phyloP scores from a whole-genome alignment of 1,140 invertebrate genomes.

The Argopecten irradians region DNA sequence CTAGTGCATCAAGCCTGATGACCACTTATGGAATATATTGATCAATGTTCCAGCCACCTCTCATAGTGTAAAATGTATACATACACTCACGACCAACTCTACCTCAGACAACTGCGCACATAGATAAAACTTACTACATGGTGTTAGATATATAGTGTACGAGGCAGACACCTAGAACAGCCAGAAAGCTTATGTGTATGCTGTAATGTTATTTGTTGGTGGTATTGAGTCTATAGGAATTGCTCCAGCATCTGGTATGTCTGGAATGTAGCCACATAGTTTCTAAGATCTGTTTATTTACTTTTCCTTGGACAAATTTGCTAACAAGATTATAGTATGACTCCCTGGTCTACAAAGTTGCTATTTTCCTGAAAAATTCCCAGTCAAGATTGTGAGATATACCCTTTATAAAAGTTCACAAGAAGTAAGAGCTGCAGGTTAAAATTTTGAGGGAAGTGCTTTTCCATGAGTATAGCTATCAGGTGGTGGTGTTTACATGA shows the following conservation, averaged over 20 bases:
- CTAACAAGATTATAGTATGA: not conserved
- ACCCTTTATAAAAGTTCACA: too few species aligned
- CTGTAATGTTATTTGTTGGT: not conserved
- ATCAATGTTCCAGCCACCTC: not conserved
- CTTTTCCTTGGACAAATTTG: not conserved
- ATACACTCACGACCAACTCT: not conserved
- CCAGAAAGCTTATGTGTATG: not conserved
- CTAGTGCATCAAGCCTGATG: not conserved
- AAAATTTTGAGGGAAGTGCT: too few species aligned
- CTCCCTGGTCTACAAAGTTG: not conserved
- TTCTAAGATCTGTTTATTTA: not conserved
- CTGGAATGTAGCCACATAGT: not conserved
- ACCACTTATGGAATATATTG: conserved; percentile 15
- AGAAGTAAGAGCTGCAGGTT: too few species aligned
- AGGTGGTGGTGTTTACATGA: too few species aligned
- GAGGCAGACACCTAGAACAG: not conserved
- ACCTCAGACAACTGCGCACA: conserved; percentile 6
- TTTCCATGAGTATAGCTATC: not conserved
- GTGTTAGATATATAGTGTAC: not conserved
- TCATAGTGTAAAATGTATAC: not conserved
- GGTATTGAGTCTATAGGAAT: not conserved
- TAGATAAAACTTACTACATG: not conserved
- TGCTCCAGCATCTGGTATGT: not conserved
- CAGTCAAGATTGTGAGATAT: too few species aligned
- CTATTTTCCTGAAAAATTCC: too few species aligned